A percentile compares a stretch with the other conserved stretches of the same genome.
Evolutionary conservation across 2,113 vertebrate species (phyloP).

Genomic region (Merops nubicus): DNA sequence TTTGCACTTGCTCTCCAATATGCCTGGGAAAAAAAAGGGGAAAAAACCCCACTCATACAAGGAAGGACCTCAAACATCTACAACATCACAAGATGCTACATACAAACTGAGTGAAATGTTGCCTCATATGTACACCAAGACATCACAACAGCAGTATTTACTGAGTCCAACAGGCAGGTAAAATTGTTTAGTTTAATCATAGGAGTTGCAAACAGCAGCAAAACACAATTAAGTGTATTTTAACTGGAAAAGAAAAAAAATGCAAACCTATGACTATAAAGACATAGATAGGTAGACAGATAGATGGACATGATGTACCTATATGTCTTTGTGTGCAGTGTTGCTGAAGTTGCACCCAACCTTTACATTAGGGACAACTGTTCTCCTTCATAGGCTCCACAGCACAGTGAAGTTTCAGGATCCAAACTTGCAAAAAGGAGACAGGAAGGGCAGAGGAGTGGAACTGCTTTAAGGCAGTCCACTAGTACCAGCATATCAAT

Average conservation of each 20-base stretch:
- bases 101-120: conserved; percentile 48
- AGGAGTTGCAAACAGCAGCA: background rate
- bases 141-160: conserved; percentile 3
- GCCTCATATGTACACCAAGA: conserved; percentile 59
- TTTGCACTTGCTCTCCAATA: conserved; percentile 75
- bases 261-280: background rate
- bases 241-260: background rate
- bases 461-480: background rate
- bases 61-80: conserved; percentile 54
- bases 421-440: background rate
- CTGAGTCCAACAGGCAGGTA: background rate
- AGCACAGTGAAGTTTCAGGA: background rate
- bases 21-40: conserved; percentile 64
- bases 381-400: background rate
- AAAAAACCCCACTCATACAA: conserved; percentile 40
- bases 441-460: background rate
- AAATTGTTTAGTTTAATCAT: conserved; percentile 4
- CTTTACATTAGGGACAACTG: background rate
- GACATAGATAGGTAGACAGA: background rate
- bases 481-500: background rate
- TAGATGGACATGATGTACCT: background rate
- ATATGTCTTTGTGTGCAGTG: background rate
- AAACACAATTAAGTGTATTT: background rate
- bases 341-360: background rate
- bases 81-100: conserved; percentile 56